These are phyloP conservation scores for Ectropis crepuscularia DNA, from an alignment of 2,888 invertebrate species.

Conservation along the genomic window DNA sequence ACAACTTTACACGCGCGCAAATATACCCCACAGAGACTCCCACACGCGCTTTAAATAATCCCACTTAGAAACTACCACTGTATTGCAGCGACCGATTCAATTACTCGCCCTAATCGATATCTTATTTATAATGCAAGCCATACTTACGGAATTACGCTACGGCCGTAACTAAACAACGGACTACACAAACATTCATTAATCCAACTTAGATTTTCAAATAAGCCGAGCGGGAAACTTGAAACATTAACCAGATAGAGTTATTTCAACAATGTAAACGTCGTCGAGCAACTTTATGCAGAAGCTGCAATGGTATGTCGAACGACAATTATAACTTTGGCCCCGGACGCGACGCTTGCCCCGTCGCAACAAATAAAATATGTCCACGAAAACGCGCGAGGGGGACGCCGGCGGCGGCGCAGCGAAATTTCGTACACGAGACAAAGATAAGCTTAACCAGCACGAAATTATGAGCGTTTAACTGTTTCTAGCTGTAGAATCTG, in stretches of 20 bases:
- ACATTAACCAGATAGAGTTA: slow-evolving; percentile 78
- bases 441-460: slow-evolving; percentile 85
- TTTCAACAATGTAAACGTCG: slow-evolving; percentile 77
- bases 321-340: slow-evolving; percentile 83
- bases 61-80: slow-evolving; percentile 41
- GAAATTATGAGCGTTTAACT: slow-evolving; percentile 85
- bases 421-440: slow-evolving; percentile 83
- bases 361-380: slow-evolving; percentile 83
- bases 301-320: slow-evolving; percentile 81
- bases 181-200: slow-evolving; percentile 37
- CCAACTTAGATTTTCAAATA: slow-evolving; percentile 43
- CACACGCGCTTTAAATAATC: slow-evolving; percentile 24
- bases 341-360: slow-evolving; percentile 74
- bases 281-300: slow-evolving; percentile 77
- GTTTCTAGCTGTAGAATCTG: slow-evolving; percentile 85
- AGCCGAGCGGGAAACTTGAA: slow-evolving; percentile 62
- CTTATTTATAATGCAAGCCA: slow-evolving; percentile 35
- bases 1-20: slow-evolving; percentile 66
- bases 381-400: slow-evolving; percentile 77
- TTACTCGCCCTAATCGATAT: slow-evolving; percentile 33
- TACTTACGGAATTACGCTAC: slow-evolving; percentile 33
- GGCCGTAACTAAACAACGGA: slow-evolving; percentile 37
- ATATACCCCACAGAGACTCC: slow-evolving; percentile 48
- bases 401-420: slow-evolving; percentile 59
- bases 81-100: slow-evolving; percentile 33